phyloP scores from a whole-genome alignment of 2,888 invertebrate genomes.

The Melipona bicolor region DNA sequence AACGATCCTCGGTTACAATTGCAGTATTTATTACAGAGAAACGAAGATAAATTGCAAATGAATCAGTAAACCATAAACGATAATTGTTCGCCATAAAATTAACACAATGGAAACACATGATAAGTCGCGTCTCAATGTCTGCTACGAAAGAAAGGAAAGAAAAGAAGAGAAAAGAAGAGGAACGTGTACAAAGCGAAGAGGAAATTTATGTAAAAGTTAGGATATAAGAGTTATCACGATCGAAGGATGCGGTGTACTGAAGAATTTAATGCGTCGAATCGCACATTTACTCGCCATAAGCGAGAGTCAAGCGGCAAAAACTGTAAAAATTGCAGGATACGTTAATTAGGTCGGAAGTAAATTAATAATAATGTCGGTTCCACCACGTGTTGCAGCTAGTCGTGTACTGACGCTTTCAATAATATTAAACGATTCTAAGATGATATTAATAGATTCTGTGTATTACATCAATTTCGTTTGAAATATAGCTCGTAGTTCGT shows the following conservation, averaged over 20 bases:
- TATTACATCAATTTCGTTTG: neutral
- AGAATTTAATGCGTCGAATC: slow-evolving; percentile 55
- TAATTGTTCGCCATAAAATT: neutral
- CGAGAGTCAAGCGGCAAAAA: slow-evolving; percentile 32
- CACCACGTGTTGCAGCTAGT: slow-evolving; percentile 7
- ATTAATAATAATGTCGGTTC: slow-evolving; percentile 50
- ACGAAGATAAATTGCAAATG: neutral
- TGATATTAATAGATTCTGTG: neutral
- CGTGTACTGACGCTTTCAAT: slow-evolving; percentile 8
- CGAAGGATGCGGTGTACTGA: slow-evolving; percentile 40
- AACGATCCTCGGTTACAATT: neutral
- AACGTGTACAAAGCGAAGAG: slow-evolving; percentile 2
- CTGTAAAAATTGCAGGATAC: slow-evolving; percentile 54
- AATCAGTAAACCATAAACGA: neutral
- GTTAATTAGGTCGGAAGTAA: slow-evolving; percentile 51
- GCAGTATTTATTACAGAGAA: neutral
- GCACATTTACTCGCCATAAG: slow-evolving; percentile 44
- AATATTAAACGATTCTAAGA: too few relatives aligned
- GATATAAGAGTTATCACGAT: slow-evolving; percentile 50
- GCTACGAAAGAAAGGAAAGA: neutral
- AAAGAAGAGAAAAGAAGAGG: too few relatives aligned
- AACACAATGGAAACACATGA: neutral
- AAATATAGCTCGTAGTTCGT: too few relatives aligned
- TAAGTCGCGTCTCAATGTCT: neutral
- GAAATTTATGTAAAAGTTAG: slow-evolving; percentile 30